Base-by-base conservation (phyloP, 2,888 invertebrate genomes). In the Unio pictorum region DNA sequence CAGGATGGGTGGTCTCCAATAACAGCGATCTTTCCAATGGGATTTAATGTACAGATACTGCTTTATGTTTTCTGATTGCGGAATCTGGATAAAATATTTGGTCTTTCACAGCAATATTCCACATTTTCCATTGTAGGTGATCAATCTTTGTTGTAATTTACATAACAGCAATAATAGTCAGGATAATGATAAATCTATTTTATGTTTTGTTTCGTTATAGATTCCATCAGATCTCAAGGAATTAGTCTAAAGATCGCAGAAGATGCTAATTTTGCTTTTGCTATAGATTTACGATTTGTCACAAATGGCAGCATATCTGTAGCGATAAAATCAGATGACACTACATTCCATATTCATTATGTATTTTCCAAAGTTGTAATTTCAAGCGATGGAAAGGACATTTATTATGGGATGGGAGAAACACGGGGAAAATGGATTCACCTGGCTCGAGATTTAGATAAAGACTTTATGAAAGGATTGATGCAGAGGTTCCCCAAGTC, bases 401-500 rank as follows among this genome's bases (percentile, higher is more conserved):
- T 97, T 73, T 96, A 94, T 89, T 95, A 97, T 87, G 97, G 97
- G 2, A 92, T 98, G 79, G 96, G 90, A 28, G 78, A 80, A 67
- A 63, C 80, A 72, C 68, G 74, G 55, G 82, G 79, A 30, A 76
- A 84, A 66, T 96, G 96, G 96, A 93, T 93, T 76, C 93, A 93
- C 77, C 90, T 98, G 54, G 96, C 96, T 0, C 92, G 98, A 61
- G 97, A 98, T 89, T 92, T 98, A 59, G 93, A 95, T 74, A 94
- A 96, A 68, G 98, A 98, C 90, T 92, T 97, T 83, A 95, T 96
- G 88, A 98, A 98, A 91, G 97, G 97, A 67, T 92, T 96, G 30
- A 81, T 81, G 11, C 72, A 86, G 65, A 83, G 81, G 64, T 81
- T 79, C 68, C 75, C 82, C 66, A 86, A 86, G 73, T 63, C 69